phyloP scores from a whole-genome alignment of 1,140 invertebrate genomes.

The Pogonomyrmex barbatus region DNA sequence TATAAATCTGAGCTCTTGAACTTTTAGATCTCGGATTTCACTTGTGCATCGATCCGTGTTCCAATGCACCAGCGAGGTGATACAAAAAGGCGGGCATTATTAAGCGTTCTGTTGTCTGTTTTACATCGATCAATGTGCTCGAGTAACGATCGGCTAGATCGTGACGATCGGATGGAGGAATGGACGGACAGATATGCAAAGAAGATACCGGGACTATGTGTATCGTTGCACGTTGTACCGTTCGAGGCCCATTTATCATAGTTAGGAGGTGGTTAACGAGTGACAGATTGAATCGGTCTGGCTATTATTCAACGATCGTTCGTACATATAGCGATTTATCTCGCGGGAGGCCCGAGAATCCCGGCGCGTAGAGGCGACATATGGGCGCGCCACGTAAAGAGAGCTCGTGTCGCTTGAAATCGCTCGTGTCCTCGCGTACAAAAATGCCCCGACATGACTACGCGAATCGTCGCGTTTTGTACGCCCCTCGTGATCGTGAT shows the following conservation, averaged over 20 bases:
- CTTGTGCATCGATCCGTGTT: background rate
- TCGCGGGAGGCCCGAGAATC: slow-evolving; percentile 17
- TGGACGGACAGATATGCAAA: slow-evolving; percentile 47
- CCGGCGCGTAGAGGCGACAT: slow-evolving; percentile 21
- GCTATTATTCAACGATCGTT: slow-evolving; percentile 78
- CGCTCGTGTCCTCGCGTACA: slow-evolving; percentile 32
- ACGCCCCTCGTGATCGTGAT: slow-evolving; percentile 24
- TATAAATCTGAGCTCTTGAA: background rate
- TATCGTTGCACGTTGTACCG: slow-evolving; percentile 44
- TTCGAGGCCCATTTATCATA: slow-evolving; percentile 72
- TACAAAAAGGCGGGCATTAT: slow-evolving; percentile 50
- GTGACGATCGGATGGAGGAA: slow-evolving; percentile 31
- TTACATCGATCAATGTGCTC: slow-evolving; percentile 53
- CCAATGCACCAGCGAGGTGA: background rate
- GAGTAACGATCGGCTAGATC: slow-evolving; percentile 34
- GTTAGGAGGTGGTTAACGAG: slow-evolving; percentile 76
- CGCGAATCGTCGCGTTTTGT: slow-evolving; percentile 35
- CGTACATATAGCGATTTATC: slow-evolving; percentile 70
- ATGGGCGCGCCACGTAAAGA: slow-evolving; percentile 37
- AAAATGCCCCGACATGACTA: slow-evolving; percentile 30
- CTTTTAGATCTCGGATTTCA: background rate
- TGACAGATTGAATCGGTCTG: slow-evolving; percentile 76
- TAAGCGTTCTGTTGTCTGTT: slow-evolving; percentile 63
- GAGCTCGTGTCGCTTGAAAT: slow-evolving; percentile 42
- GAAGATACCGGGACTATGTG: slow-evolving; percentile 52